Base-by-base conservation (phyloP, 2,113 vertebrate species). In the Seriola dumerili region DNA sequence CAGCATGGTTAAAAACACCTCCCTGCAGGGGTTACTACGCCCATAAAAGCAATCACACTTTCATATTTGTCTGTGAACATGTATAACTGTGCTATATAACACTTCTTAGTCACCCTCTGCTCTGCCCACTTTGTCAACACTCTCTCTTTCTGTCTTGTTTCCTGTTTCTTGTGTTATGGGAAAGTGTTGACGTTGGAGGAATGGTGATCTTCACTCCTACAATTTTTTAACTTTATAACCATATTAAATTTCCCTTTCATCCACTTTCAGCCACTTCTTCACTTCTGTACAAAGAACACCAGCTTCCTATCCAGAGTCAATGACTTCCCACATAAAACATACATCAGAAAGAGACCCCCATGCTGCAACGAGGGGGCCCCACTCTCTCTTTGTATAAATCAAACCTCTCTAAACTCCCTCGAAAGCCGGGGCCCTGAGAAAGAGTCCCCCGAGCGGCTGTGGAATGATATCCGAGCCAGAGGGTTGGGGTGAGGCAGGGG, bases 321-420 rank as follows among this genome's bases (percentile, higher is more conserved):
- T 86, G 90, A 88, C 87, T 92, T 89, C 88, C 68, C 83, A 90
- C 84, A 90, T 90, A 88, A 89, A 89, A 83, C 87, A 88, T 83
- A 90, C 66, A 89, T 90, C 88, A 91, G 83, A 92, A 72, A 72
- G 75, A 87, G 88, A 89, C 91, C 89, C 88, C 87, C 83, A 80
- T 85, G 87, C 76, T 80, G 76, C 21, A 36, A 81, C 68, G 48
- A 84, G 83, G 80, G 89, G 89, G 82, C 84, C 93, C 91, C 74
- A 55, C 72, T 67, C 76, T 81, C 74, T 85, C 84, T 86, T 89
- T 91, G 92, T 89, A 91, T 93, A 92, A 94, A 93, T 93, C 93
- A 93, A 86, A 78, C 83, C 5, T 61, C 64, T 85, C 77, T 76
- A 72, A 87, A 88, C 88, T 89, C 85, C 79, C 58, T 55, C 83